phyloP scores from a whole-genome alignment of 2,113 vertebrate genomes.

The Dendropsophus ebraccatus region DNA sequence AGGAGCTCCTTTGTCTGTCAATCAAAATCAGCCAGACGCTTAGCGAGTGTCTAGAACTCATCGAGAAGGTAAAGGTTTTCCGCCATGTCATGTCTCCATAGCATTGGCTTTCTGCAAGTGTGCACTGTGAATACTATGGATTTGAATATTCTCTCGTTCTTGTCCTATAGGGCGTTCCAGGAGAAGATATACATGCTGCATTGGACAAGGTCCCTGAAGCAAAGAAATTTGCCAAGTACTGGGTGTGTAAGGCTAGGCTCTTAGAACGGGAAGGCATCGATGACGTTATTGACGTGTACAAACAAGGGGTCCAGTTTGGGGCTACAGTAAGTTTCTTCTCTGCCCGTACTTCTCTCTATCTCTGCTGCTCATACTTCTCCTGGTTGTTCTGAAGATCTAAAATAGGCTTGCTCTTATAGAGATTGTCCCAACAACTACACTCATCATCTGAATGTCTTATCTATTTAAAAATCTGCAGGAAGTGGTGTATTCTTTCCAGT shows the following conservation, averaged over 20 bases:
- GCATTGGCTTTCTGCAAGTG: neutral
- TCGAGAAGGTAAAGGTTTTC: constrained; percentile 74
- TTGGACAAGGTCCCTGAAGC: constrained; percentile 80
- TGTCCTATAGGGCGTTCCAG: constrained; percentile 72
- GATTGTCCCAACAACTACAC: too few relatives aligned
- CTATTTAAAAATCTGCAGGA: too few relatives aligned
- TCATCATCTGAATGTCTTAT: too few relatives aligned
- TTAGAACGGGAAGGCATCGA: constrained; percentile 76
- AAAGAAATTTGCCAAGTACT: constrained; percentile 88
- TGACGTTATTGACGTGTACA: constrained; percentile 79
- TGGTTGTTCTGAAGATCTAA: too few relatives aligned
- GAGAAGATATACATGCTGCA: constrained; percentile 70
- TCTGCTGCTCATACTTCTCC: too few relatives aligned
- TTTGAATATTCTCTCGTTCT: neutral
- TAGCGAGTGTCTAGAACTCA: constrained; percentile 79
- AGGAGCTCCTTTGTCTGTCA: constrained; percentile 72
- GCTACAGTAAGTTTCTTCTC: constrained; percentile 78
- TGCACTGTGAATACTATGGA: neutral
- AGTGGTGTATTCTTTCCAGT: too few relatives aligned
- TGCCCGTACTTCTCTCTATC: too few relatives aligned
- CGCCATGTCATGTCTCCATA: neutral
- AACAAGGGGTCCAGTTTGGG: constrained; percentile 80
- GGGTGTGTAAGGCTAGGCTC: constrained; percentile 86
- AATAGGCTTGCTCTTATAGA: too few relatives aligned
- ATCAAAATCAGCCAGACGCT: constrained; percentile 74